Base-by-base conservation (phyloP, 2,797 vertebrate genomes). In the Rhinophrynus dorsalis region DNA sequence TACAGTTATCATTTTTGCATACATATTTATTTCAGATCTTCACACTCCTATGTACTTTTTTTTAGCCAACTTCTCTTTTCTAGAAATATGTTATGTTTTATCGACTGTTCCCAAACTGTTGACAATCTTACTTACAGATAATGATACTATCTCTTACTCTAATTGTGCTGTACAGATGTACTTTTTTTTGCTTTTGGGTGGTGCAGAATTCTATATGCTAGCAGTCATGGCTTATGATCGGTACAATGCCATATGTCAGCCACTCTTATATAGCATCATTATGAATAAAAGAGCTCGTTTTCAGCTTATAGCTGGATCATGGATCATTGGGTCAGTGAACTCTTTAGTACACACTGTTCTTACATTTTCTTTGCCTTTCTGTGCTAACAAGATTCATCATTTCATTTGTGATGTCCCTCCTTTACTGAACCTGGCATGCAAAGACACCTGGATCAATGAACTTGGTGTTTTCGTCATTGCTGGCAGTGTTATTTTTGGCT, bases 31-130 rank as follows among this genome's bases (percentile, higher is more conserved):
- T 23, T 18, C 35, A 3, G 52, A 35, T 18, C 48, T 69, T 11
- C 67, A 15, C 3, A 54, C 57, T 6, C 67, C 67, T 18, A 69
- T 69, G 67, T 69, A 81, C 33, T 30, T 79, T 8, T 67, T 80
- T 20, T 72, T 81, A 7, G 78, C 75, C 35, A 80, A 76, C 52
- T 81, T 83, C 48, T 75, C 81, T 38, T 81, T 80, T 55, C 40
- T 81, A 9, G 80, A 83, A 35, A 77, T 85, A 7, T 83, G 76
- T 66, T 81, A 81, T 3, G 7, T 66, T 12, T 58, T 67, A 6
- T 44, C 38, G 29, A 75, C 67, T 0, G 48, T 70, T 1, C 74
- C 70, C n/a, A 60, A 61, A 24, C 55, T 74, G 56, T 17, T 74
- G n/a, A 12, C 37, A 6, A 54, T 44, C 15, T 54, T 69, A 12